A percentile compares a stretch with the other conserved stretches of the same genome.
Evolutionary conservation across 2,113 vertebrate species (phyloP).

Genomic region (Catharus fuscescens): DNA sequence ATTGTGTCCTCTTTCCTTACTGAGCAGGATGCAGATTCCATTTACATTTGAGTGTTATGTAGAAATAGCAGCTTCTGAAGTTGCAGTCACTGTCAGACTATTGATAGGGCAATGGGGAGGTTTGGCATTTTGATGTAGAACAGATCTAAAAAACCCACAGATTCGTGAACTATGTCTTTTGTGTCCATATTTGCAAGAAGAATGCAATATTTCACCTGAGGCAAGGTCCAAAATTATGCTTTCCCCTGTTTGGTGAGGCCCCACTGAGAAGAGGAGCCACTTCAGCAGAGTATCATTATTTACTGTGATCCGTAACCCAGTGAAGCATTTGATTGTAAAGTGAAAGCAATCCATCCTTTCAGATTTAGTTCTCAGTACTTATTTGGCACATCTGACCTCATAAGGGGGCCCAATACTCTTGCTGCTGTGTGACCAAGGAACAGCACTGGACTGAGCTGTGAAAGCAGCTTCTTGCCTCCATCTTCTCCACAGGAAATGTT

Average conservation of each 20-base stretch:
- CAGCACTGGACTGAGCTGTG: neutral
- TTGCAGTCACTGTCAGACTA: neutral
- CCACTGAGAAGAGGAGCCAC: neutral
- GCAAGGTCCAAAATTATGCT: neutral
- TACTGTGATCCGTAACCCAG: neutral
- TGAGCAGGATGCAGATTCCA: neutral
- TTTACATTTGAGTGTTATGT: neutral
- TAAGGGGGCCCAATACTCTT: neutral
- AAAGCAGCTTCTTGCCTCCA: constrained; percentile 7
- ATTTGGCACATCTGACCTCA: neutral
- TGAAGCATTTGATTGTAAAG: neutral
- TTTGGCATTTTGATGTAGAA: neutral
- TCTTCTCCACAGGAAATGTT: constrained; percentile 12
- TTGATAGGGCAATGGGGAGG: neutral
- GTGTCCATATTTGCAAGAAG: neutral
- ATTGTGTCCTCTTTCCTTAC: neutral
- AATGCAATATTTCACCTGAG: neutral
- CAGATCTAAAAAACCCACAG: neutral
- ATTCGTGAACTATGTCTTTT: neutral
- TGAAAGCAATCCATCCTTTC: constrained; percentile 31
- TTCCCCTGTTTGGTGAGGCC: neutral
- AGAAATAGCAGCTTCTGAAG: neutral
- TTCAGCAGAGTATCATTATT: constrained; percentile 24
- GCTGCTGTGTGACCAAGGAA: neutral
- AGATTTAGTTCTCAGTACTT: constrained; percentile 18